Percentiles rank a stretch among this genome's conserved stretches.
phyloP scores from a whole-genome alignment of 1,140 invertebrate species.

The Neelides sp. region DNA sequence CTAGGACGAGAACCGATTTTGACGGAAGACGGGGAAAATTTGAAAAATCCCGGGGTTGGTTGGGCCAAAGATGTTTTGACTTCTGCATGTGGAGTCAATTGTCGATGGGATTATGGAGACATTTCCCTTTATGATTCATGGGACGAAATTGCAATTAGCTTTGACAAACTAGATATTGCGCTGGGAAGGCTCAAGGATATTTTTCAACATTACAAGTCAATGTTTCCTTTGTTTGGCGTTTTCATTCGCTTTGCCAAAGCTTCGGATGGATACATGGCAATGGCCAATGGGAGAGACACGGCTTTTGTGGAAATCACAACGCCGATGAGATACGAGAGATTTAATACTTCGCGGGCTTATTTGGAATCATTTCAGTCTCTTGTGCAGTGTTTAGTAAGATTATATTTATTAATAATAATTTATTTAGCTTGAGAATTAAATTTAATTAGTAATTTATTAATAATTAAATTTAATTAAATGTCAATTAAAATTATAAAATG shows the following conservation, averaged over 20 bases:
- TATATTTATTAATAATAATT: background rate
- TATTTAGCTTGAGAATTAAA: background rate
- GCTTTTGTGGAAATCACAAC: conserved; percentile 1
- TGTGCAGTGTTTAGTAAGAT: conserved; percentile 5
- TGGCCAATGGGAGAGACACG: background rate
- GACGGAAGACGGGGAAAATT: background rate
- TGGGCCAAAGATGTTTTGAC: background rate
- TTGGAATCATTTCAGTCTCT: background rate
- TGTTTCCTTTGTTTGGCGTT: conserved; percentile 1
- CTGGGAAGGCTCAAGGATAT: background rate
- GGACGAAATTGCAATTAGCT: background rate
- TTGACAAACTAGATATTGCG: background rate
- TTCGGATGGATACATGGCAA: background rate
- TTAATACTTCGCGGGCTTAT: background rate
- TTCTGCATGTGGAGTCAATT: background rate
- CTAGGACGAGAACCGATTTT: background rate
- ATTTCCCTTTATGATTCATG: background rate
- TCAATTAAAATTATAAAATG: background rate
- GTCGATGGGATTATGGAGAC: background rate
- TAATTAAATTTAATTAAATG: background rate
- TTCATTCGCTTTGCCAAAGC: background rate
- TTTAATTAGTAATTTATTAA: background rate
- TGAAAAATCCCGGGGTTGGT: too few species aligned
- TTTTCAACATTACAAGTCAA: background rate
- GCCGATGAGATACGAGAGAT: background rate